Evolutionary conservation across 2,888 invertebrate genomes (phyloP), one percentile per base, ranked within the genome.

Genomic region (Chaetoderma sp.): DNA sequence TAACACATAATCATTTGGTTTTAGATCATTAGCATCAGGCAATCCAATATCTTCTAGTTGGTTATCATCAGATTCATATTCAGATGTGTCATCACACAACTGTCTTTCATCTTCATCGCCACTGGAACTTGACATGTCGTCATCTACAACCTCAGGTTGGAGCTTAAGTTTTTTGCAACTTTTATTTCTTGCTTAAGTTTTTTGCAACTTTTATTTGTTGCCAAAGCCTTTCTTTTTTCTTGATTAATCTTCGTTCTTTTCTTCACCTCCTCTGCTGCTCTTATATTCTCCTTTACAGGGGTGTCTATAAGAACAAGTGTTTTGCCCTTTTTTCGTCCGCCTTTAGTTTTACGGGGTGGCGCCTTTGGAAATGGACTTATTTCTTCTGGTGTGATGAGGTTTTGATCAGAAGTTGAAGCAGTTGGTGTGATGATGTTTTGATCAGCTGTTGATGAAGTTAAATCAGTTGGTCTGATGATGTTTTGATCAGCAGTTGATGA

Each of bases 351-450:
- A 39, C 56, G 56, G n/a, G 33, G 36, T 5, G 36, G 10, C 13
- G 56, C 56, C 21, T 56, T 56, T 8, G 56, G 56, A 39, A 56
- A 56, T 18, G 56, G 56, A 36, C 32, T 56, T 10, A 56, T 56
- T 16, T 56, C 39, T 30, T 56, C 56, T 18, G 56, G 56, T 6
- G 56, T 30, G 56, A 56, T 21, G 13, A 56, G 10, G n/a, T n/a
- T 10, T 39, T 30, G 13, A 23, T 18, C 30, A n/a, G n/a, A n/a
- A n/a, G n/a, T n/a, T n/a, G n/a, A n/a, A n/a, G n/a, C n/a, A n/a
- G n/a, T n/a, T n/a, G n/a, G n/a, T n/a, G n/a, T n/a, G n/a, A n/a
- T n/a, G n/a, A n/a, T n/a, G n/a, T n/a, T n/a, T n/a, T n/a, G n/a
- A n/a, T n/a, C n/a, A n/a, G n/a, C n/a, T n/a, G n/a, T n/a, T n/a